Evolutionary conservation across 2,888 invertebrate genomes (phyloP), one percentile per base, ranked within the genome.

Genomic region (Drosophila histrio): DNA sequence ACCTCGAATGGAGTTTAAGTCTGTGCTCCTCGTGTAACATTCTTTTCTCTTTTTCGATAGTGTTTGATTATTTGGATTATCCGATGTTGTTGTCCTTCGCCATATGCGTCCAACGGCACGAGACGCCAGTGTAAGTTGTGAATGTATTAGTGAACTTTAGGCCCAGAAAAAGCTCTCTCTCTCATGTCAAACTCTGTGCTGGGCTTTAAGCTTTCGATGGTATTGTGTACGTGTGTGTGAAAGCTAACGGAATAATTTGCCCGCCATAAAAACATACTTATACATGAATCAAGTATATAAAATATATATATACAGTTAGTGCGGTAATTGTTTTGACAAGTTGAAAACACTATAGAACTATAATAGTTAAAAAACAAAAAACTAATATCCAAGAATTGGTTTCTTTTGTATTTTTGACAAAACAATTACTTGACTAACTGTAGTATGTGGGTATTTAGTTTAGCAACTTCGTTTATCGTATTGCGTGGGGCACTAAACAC

Each of bases 31-130:
- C 7, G 3, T 9, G 2, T 56, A 38, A 49, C 32, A 17, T 38
- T 15, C 3, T 11, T 22, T 39, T 47, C 17, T n/a, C 11, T 32
- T 28, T 19, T 49, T 47, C 9, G 9, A 34, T 75, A 80, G 85
- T 84, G 67, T 7, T 47, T 57, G 17, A 21, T 79, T 32, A 62
- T 80, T 34, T 84, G 67, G 67, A 46, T 79, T 17, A 2, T 52
- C 8, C 57, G 47, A 21, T 73, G 60, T 34, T 72, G 47, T 50
- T 70, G 59, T 66, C 15, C 57, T 8, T 2, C n/a, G 2, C 26
- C 58, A 17, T 19, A 8, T 7, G n/a, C 39, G 26, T 3, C 30
- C 4, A 11, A 1, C 19, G 26, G 22, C 22, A 34, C 34, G n/a
- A 60, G 19, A 28, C 22, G 15, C 0, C 64, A 19, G 22, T 34